phyloP scores from a whole-genome alignment of 2,113 vertebrate species.

The Nannobrachium achirus region DNA sequence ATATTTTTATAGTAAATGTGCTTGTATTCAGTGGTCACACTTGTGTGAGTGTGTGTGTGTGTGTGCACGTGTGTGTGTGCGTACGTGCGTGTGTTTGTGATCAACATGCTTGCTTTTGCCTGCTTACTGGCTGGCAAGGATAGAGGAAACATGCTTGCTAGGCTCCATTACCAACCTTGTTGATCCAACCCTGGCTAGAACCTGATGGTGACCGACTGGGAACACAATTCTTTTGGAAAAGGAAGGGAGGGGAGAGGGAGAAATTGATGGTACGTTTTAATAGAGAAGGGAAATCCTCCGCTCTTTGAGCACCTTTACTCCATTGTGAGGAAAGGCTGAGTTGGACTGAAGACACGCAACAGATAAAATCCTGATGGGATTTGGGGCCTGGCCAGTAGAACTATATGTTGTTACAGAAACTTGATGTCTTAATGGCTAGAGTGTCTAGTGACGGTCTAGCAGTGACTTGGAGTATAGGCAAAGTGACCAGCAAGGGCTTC shows the following conservation, averaged over 20 bases:
- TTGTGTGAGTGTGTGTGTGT: conserved; percentile 16
- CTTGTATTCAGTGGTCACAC: too few species aligned
- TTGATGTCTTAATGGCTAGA: too few species aligned
- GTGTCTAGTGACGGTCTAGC: too few species aligned
- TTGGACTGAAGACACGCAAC: not conserved
- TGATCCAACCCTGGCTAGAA: conserved; percentile 80
- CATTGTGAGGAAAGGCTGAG: not conserved
- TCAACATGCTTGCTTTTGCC: conserved; percentile 49
- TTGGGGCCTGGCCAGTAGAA: too few species aligned
- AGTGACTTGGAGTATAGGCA: too few species aligned
- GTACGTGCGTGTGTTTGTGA: conserved; percentile 14
- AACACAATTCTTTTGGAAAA: conserved; percentile 57
- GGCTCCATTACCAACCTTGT: conserved; percentile 68
- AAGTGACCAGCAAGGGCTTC: conserved; percentile 19
- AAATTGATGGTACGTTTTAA: conserved; percentile 47
- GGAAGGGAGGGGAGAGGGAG: conserved; percentile 42
- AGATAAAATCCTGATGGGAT: too few species aligned
- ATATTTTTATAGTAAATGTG: too few species aligned
- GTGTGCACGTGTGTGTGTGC: conserved; percentile 15
- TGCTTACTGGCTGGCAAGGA: conserved; percentile 66
- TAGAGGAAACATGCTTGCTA: conserved; percentile 74
- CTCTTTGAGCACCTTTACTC: conserved; percentile 16
- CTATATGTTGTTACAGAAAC: too few species aligned
- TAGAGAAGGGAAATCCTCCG: conserved; percentile 24
- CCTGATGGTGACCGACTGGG: conserved; percentile 63